Percentiles rank a stretch among this genome's conserved stretches.
Evolutionary conservation across 1,140 invertebrate genomes (phyloP).

Genomic region (Drosophila nebulosa): DNA sequence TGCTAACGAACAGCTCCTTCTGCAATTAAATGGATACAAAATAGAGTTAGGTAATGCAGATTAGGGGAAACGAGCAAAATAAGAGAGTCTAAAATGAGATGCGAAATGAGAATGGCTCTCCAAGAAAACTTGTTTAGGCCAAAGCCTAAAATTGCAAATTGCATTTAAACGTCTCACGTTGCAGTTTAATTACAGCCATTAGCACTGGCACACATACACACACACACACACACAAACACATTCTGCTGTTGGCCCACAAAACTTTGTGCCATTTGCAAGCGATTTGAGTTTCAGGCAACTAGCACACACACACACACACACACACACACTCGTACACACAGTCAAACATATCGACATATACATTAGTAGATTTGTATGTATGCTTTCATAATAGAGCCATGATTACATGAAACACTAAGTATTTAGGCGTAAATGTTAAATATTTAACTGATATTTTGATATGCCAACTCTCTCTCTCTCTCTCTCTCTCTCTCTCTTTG

Average conservation of each 20-base stretch:
- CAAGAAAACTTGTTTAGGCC: slow-evolving; percentile 34
- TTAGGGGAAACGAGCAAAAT: no score
- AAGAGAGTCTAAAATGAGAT: slow-evolving; percentile 46
- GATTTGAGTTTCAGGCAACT: slow-evolving; percentile 33
- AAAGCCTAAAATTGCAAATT: slow-evolving; percentile 51
- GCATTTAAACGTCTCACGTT: slow-evolving; percentile 66
- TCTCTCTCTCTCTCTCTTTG: background rate
- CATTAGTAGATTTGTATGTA: background rate
- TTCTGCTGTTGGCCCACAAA: slow-evolving; percentile 4
- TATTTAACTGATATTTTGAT: slow-evolving; percentile 69
- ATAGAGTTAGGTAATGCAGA: slow-evolving; percentile 4
- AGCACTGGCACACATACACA: slow-evolving; percentile 38
- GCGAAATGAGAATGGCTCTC: background rate
- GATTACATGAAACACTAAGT: slow-evolving; percentile 42
- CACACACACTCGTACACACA: slow-evolving; percentile 7
- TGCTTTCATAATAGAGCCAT: slow-evolving; percentile 48
- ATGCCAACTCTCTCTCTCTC: slow-evolving; percentile 13
- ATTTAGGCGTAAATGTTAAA: slow-evolving; percentile 68
- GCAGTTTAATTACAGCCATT: slow-evolving; percentile 73
- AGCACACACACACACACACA: slow-evolving; percentile 8
- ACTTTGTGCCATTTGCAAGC: slow-evolving; percentile 49
- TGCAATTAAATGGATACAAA: slow-evolving; percentile 82
- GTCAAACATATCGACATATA: slow-evolving; percentile 6
- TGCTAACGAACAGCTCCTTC: slow-evolving; percentile 93
- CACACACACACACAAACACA: slow-evolving; percentile 11